phyloP scores from a whole-genome alignment of 2,797 vertebrate genomes.

The Zalophus californianus region DNA sequence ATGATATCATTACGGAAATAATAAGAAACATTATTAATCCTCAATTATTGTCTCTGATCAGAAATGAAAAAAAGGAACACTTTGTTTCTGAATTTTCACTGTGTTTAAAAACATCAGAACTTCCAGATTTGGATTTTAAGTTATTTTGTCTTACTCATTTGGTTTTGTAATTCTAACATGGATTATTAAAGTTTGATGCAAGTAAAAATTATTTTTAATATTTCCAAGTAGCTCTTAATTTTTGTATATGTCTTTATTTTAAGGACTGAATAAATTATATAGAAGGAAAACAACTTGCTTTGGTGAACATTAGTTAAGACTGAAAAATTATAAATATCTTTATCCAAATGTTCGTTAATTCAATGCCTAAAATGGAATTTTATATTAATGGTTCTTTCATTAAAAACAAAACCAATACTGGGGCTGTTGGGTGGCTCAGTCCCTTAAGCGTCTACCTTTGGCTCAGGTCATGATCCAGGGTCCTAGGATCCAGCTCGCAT shows the following conservation, averaged over 20 bases:
- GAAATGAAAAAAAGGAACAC: neutral
- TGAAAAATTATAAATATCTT: neutral
- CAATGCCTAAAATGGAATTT: neutral
- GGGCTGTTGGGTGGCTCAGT: neutral
- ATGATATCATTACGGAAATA: neutral
- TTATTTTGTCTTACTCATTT: neutral
- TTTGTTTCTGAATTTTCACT: neutral
- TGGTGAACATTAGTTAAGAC: neutral
- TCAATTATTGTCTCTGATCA: neutral
- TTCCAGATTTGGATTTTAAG: neutral
- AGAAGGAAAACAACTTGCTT: constrained; percentile 28
- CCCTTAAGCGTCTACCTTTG: neutral
- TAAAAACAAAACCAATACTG: neutral
- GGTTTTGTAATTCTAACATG: neutral
- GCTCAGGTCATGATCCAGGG: neutral
- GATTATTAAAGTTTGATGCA: neutral
- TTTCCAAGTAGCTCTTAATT: neutral
- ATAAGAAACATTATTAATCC: neutral
- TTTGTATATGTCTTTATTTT: neutral
- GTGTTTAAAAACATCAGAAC: neutral
- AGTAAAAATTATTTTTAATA: neutral
- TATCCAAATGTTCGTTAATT: neutral
- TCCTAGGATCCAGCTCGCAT: neutral
- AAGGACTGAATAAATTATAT: neutral
- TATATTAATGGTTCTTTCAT: neutral